These are phyloP conservation scores for Zosterops japonicus DNA, from an alignment of 2,113 vertebrate genomes.

Conservation along the genomic window DNA sequence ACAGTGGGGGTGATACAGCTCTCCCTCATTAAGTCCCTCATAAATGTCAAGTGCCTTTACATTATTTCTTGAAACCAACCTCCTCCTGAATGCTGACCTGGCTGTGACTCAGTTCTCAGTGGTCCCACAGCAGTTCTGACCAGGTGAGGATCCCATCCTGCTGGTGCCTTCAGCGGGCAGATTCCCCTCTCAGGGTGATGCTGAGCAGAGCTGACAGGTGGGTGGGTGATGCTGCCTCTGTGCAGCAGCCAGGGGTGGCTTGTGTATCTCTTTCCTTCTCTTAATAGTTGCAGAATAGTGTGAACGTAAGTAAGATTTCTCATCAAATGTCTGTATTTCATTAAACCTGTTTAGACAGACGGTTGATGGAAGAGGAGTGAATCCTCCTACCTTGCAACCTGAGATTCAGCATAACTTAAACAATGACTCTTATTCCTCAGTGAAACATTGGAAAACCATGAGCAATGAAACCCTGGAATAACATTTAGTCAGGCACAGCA, in stretches of 20 bases:
- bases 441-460: not conserved
- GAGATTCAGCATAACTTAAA: not conserved
- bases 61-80: not conserved
- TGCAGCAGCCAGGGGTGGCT: not conserved
- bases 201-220: not conserved
- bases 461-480: constrained; percentile 5
- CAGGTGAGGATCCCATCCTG: not conserved
- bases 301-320: not conserved
- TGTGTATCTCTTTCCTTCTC: not conserved
- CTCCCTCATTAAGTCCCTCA: not conserved
- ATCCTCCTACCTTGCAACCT: not conserved
- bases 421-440: not conserved
- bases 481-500: constrained; percentile 46
- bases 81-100: not conserved
- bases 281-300: not conserved
- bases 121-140: not conserved
- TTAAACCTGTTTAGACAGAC: not conserved
- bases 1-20: not conserved
- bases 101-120: not conserved
- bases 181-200: not conserved
- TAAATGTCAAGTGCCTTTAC: not conserved
- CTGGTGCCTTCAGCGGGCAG: not conserved
- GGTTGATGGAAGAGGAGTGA: not conserved
- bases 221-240: not conserved
- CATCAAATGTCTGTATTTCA: not conserved